Base-by-base conservation (phyloP, 2,888 invertebrate genomes). In the Pristionchus mayeri region DNA sequence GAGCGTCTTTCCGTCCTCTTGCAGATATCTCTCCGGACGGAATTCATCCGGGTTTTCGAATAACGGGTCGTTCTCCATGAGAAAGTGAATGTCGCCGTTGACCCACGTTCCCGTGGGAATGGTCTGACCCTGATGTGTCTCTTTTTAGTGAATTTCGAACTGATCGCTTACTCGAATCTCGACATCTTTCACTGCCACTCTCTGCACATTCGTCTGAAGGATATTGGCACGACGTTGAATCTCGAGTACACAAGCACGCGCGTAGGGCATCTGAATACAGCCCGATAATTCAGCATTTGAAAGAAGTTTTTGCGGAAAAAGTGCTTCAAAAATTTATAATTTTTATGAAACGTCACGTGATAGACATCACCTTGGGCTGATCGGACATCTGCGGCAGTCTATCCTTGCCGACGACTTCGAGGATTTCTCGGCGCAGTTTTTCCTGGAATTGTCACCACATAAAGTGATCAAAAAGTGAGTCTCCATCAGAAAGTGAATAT, bases 41-140 rank as follows among this genome's bases (percentile, higher is more conserved):
- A 71, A 71, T 21, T 40, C 71, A 6, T 71, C 71, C 4, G 71
- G 71, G 18, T 71, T 24, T 13, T 44, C 40, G 24, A 71, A 71
- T 9, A 71, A 3, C 7, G 40, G 40, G n/a, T 71, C 71, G 71
- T 71, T 40, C 11, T 37, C 71, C 71, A 71, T 21, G 6, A 71
- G 71, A 71, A 40, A 71, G 40, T 71, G 71, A 24, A 71, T 71
- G 44, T 71, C 71, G 9, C 44, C 71, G 24, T 71, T 71, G 24
- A 71, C 71, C 71, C 71, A 71, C 44, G 71, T 44, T n/a, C 24
- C 71, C 30, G 40, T 71, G 3, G 71, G 71, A 44, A 71, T 71
- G 1, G 11, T 71, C 24, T 71, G 40, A 30, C 71, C 71, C 71
- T 71, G 71, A 44, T 13, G n/a, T 6, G 7, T 44, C 44, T 44